These are phyloP conservation scores for Rhingia rostrata DNA, from an alignment of 2,888 invertebrate genomes.

Conservation along the genomic window DNA sequence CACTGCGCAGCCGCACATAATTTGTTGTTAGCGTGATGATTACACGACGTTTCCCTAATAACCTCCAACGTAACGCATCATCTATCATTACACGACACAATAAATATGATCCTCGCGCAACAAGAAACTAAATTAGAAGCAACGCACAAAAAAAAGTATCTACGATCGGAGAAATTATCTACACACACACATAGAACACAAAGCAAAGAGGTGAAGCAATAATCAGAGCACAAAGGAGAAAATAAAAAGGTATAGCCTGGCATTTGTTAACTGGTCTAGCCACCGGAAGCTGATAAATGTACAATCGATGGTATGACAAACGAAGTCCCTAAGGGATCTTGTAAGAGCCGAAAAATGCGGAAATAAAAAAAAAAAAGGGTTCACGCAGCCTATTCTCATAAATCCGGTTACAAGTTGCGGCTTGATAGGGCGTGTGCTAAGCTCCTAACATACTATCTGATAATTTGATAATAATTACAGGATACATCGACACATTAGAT, in stretches of 20 bases:
- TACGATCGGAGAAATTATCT: background rate
- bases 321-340: conserved; percentile 45
- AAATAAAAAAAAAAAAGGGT: conserved; percentile 53
- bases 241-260: conserved; percentile 13
- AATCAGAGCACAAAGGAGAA: conserved; percentile 59
- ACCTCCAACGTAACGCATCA: conserved; percentile 58
- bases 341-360: conserved; percentile 31
- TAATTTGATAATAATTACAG: conserved; percentile 70
- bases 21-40: conserved; percentile 69
- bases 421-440: conserved; percentile 39
- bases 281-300: conserved; percentile 72
- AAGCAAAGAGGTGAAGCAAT: conserved; percentile 47
- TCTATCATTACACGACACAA: conserved; percentile 53
- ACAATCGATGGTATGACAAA: conserved; percentile 56
- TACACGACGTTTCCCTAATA: conserved; percentile 71
- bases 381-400: conserved; percentile 22
- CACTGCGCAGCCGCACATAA: conserved; percentile 32
- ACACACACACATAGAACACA: too few relatives aligned
- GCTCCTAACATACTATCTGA: conserved; percentile 17
- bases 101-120: conserved; percentile 54
- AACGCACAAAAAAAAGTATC: conserved; percentile 12
- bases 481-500: conserved; percentile 33
- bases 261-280: conserved; percentile 60
- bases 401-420: conserved; percentile 47
- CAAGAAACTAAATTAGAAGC: conserved; percentile 61